phyloP scores from a whole-genome alignment of 2,797 vertebrate genomes.

The Sebastiscus tertius region DNA sequence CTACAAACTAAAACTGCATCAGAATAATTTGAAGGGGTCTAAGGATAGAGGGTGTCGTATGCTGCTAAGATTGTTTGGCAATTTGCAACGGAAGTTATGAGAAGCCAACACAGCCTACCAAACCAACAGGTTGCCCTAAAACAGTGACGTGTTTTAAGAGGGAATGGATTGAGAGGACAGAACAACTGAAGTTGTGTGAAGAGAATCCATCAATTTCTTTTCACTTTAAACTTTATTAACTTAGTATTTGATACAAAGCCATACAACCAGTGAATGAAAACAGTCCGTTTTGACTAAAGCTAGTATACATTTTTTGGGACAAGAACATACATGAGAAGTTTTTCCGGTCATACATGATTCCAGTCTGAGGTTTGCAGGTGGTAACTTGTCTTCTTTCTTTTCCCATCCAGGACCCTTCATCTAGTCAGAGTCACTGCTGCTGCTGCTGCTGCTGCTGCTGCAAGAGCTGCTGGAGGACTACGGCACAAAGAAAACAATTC shows the following conservation, averaged over 20 bases:
- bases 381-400: neutral
- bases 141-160: neutral
- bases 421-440: constrained; percentile 55
- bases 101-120: no score
- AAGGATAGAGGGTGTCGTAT: neutral
- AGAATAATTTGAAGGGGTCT: neutral
- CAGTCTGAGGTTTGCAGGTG: neutral
- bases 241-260: neutral
- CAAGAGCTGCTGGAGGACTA: constrained; percentile 65
- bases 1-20: neutral
- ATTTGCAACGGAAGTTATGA: no score
- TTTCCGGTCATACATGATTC: neutral
- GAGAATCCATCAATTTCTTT: neutral
- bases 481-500: neutral
- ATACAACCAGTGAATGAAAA: neutral
- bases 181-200: neutral
- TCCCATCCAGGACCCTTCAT: neutral
- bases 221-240: neutral
- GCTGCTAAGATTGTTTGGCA: neutral
- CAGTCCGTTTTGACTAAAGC: neutral
- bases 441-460: constrained; percentile 22
- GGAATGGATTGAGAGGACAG: neutral
- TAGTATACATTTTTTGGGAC: neutral
- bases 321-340: no score
- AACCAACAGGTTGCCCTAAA: neutral